Conservation (phyloP, 1,140 invertebrate species). For the Sesamia nonagrioides region DNA sequence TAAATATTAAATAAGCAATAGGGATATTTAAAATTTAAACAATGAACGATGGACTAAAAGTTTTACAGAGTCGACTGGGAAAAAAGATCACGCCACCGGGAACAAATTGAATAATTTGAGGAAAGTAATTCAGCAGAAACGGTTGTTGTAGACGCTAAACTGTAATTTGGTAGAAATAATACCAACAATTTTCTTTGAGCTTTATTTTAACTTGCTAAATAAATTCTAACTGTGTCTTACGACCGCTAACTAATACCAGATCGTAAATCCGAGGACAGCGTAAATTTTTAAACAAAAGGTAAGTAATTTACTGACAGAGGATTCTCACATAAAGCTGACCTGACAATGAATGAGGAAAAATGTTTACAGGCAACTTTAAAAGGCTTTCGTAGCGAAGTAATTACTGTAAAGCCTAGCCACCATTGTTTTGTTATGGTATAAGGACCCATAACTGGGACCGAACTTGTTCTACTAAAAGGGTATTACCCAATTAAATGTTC, state of each 20-base stretch:
- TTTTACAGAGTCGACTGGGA: constrained; percentile 34
- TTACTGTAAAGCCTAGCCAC: not conserved
- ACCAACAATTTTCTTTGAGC: constrained; percentile 51
- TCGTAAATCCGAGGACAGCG: constrained; percentile 38
- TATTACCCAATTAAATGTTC: constrained; percentile 38
- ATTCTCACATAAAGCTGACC: constrained; percentile 16
- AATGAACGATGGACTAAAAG: constrained; percentile 50
- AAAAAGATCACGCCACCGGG: constrained; percentile 48
- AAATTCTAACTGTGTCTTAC: constrained; percentile 49
- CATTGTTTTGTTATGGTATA: constrained; percentile 17
- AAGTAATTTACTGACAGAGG: constrained; percentile 26
- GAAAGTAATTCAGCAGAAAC: constrained; percentile 57
- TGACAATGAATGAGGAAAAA: constrained; percentile 14
- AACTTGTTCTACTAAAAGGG: constrained; percentile 20
- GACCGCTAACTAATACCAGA: constrained; percentile 24
- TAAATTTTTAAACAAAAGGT: constrained; percentile 35
- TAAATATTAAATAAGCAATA: constrained; percentile 45
- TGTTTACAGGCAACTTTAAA: constrained; percentile 7
- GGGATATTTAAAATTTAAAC: constrained; percentile 40
- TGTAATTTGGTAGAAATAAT: constrained; percentile 59
- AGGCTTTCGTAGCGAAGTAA: constrained; percentile 5
- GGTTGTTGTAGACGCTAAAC: constrained; percentile 49
- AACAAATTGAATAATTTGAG: constrained; percentile 59
- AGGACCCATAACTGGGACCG: constrained; percentile 9
- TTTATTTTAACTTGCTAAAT: constrained; percentile 54